Base-by-base conservation (phyloP, 1,140 invertebrate genomes). In the Sitophilus oryzae region DNA sequence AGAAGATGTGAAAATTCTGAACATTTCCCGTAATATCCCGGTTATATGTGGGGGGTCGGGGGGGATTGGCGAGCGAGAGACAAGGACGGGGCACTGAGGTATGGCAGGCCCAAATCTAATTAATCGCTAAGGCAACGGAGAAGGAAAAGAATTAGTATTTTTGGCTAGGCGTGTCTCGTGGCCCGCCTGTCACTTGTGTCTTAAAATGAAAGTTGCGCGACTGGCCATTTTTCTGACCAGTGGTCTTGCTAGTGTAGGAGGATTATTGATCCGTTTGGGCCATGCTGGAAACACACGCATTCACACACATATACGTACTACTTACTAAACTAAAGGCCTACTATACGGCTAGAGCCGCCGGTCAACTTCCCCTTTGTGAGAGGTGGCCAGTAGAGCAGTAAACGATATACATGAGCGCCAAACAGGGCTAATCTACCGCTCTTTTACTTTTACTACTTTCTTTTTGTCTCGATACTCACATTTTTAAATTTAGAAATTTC, bases 141-240 rank as follows among this genome's bases (percentile, higher is more conserved):
- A 57, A 57, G 46, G 44, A 51, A 57, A 57, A 50, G 54, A 57
- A 57, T 57, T 57, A 57, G 55, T 59, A 57, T 54, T 64, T 63
- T 64, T 59, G 55, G 59, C 49, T 64, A 67, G 64, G 67, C 63
- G 66, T 67, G 65, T 65, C 55, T 51, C 61, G 63, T 67, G 56
- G n/a, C n/a, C n/a, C n/a, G n/a, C 56, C 56, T 59, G 56, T 61
- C 63, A 65, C 58, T 62, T 64, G 59, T 69, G 59, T 62, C 65
- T 66, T 63, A 61, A 66, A 68, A 64, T 67, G 65, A 62, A 66
- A 63, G 65, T 66, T 70, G 68, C 68, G 68, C 68, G 65, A 65
- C 63, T 66, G 62, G 66, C 55, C 62, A 60, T 63, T 62, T 62
- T 69, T 68, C 64, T 70, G 68, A 68, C 66, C 68, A 68, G 63